Evolutionary conservation across 2,888 invertebrate species (phyloP), one percentile per base, ranked within the genome.

Genomic region (Campaea margaritaria): DNA sequence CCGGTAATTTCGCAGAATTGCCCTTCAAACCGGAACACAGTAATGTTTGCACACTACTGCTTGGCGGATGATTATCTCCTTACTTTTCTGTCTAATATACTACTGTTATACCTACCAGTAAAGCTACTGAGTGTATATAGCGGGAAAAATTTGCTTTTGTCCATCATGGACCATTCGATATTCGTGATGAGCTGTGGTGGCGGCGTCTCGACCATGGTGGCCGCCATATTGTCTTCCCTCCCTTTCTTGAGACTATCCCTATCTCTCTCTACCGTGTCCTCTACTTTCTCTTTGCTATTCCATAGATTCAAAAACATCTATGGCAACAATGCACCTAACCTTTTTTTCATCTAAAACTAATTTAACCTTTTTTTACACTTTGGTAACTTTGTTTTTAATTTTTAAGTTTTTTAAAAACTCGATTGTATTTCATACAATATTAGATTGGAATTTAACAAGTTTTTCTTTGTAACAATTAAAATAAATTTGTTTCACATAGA

Each of bases 121-220:
- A 98, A 96, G 46, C 97, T 96, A 79, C 98, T 98, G 12, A 97
- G 88, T 92, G 98, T 96, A 58, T 98, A 98, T 57, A 99, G 89
- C 0, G 99, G 98, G 80, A 97, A 97, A 83, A 99, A 99, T 82
- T 98, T 98, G 46, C 93, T 94, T 79, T 98, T 98, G 86, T 99
- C 97, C 98, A 99, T 97, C 99, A 99, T 99, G 70, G 98, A 95
- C 97, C 99, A 97, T 88, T 99, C 99, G 65, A 99, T 98, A 7
- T 96, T 98, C 27, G 95, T 95, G 64, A 97, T 96, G 54, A 95
- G 94, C 71, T 93, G 91, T 0, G 93, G 91, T 0, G 91, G 91
- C 5, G 94, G 94, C 12, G 91, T 88, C 72, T 95, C 95, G 27
- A 94, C 94, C 82, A 94, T 91, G 0, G 86, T 86, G 0, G 89